These are phyloP conservation scores for Macroglossus sobrinus DNA, from an alignment of 2,113 vertebrate species.

Conservation along the genomic window DNA sequence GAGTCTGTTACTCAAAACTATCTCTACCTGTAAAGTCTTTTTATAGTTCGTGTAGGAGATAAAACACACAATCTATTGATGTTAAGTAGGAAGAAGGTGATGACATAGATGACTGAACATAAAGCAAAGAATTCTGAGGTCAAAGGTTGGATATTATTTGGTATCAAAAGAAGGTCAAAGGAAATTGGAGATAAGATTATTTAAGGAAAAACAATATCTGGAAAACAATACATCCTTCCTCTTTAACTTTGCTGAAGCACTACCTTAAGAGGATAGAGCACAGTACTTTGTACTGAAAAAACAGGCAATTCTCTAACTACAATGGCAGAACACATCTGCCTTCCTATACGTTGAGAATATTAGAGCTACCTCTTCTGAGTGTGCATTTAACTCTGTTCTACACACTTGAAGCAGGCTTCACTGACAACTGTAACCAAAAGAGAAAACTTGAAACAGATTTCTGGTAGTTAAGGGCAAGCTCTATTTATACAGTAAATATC, in stretches of 20 bases:
- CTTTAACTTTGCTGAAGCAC: background rate
- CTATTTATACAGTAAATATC: background rate
- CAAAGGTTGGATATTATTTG: background rate
- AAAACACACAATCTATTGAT: background rate
- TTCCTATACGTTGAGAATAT: background rate
- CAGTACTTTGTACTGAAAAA: background rate
- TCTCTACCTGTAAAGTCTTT: background rate
- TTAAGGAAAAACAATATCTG: background rate
- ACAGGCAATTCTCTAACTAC: background rate
- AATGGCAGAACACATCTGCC: no score
- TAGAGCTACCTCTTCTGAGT: background rate
- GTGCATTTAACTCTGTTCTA: background rate
- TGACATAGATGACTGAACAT: background rate
- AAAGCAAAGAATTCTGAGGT: background rate
- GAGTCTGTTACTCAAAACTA: background rate
- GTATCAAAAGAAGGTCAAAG: background rate
- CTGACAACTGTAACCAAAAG: background rate
- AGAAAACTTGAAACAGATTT: background rate
- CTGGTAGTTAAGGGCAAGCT: background rate
- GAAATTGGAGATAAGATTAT: background rate
- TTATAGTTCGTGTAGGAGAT: fast-evolving
- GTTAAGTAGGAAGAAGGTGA: background rate
- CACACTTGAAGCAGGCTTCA: background rate
- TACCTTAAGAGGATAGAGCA: background rate
- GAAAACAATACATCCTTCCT: background rate